These are phyloP conservation scores for Herpailurus yagouaroundi DNA, from an alignment of 2,113 vertebrate species.

Conservation along the genomic window DNA sequence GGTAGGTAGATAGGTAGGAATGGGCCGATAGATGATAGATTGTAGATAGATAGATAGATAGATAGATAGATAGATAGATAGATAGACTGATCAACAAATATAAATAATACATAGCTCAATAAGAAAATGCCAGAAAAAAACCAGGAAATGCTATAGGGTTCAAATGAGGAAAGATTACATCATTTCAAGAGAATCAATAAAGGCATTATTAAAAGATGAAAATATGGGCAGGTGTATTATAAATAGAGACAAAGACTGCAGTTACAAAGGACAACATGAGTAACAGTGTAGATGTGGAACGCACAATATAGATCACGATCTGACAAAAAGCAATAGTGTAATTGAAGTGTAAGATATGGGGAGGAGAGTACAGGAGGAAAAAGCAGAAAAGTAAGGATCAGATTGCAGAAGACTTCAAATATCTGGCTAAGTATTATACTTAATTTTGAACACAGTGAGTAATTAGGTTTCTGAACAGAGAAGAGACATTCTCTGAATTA, in stretches of 20 bases:
- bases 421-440: not conserved
- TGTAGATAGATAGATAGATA: not conserved
- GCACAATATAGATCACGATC: not conserved
- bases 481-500: not conserved
- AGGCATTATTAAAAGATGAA: not conserved
- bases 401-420: not conserved
- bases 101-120: not conserved
- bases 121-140: not conserved
- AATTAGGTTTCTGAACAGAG: not conserved
- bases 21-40: not conserved
- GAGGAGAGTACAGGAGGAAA: not conserved
- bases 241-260: not conserved
- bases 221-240: not conserved
- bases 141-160: not conserved
- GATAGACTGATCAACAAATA: not conserved
- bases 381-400: not conserved
- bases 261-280: not conserved
- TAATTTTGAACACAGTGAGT: not conserved
- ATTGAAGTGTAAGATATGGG: not conserved
- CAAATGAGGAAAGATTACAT: not conserved
- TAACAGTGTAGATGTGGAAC: not conserved
- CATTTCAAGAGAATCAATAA: slow-evolving; percentile 29
- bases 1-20: no score
- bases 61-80: not conserved
- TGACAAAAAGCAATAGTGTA: not conserved